These are phyloP conservation scores for Homarus gammarus DNA, from an alignment of 2,888 invertebrate genomes.

Conservation along the genomic window DNA sequence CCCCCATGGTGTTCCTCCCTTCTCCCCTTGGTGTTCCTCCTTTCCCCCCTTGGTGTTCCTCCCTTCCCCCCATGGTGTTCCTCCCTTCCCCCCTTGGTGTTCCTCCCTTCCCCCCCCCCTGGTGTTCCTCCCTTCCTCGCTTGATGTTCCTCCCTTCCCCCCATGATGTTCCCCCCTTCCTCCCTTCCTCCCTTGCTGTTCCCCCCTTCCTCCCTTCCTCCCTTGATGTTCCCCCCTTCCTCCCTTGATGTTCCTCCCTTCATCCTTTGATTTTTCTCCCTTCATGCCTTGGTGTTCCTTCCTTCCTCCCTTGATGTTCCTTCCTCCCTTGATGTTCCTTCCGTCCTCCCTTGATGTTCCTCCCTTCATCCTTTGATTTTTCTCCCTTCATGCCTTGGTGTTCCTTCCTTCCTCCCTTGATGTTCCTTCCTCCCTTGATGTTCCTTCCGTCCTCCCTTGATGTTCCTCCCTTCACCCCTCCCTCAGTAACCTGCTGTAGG, in stretches of 20 bases:
- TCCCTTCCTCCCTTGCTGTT: no score
- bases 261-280: neutral
- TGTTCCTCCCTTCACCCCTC: neutral
- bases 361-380: neutral
- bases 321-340: neutral
- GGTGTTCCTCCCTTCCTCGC: no score
- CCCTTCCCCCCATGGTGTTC: neutral
- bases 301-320: no score
- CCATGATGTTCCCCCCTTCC: no score
- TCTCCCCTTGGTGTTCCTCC: neutral
- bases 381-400: neutral
- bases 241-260: no score
- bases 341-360: neutral
- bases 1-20: neutral
- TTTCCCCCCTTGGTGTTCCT: neutral
- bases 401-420: neutral
- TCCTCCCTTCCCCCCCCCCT: neutral
- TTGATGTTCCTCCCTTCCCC: neutral
- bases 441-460: neutral
- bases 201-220: no score
- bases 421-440: neutral
- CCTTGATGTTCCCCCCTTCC: no score
- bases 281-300: no score
- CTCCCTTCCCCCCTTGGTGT: neutral
- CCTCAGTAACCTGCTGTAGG: neutral